Evolutionary conservation across 1,140 invertebrate genomes (phyloP), one percentile per base, ranked within the genome.

Genomic region (Zaprionus ornatus): DNA sequence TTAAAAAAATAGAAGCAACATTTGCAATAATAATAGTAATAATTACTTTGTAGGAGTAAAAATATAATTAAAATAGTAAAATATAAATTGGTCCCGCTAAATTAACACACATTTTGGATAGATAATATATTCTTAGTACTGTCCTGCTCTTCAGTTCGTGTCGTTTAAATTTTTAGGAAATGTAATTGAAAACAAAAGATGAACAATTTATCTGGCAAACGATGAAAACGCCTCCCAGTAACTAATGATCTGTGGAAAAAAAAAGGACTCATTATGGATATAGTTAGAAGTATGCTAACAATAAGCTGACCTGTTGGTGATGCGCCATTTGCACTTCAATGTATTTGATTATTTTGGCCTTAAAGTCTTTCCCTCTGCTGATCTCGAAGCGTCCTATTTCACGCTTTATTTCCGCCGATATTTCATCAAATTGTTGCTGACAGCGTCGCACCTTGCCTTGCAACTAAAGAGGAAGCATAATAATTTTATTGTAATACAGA

Each of bases 351-450:
- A 99, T 95, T 55, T 96, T 96, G 50, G 95, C 94, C 90, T 98
- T 98, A 91, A 99, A 98, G 92, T 99, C 99, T 67, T 96, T 94
- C 13, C 99, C 96, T 82, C 98, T 95, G 56, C 96, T 95, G 63
- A 96, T 94, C 92, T 99, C 98, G 93, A 99, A 99, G 29, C 97
- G 94, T 79, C 98, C 97, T 92, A 99, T 95, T 93, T 99, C 99
- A 68, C 97, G 97, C 91, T 99, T 98, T 77, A 99, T 99, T 93
- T 98, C 98, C 79, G 96, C 96, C 1, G 98, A 99, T 91, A 99
- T 99, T 82, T 96, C 96, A 91, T 99, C 97, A 93, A 99, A 99
- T 88, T 99, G 98, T 90, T 99, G 97, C 92, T 99, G 97, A 9
- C 98, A 97, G 79, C 98, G 95, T 87, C 99, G 98, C 9, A 99